Percentiles rank a stretch among this genome's conserved stretches.
phyloP scores from a whole-genome alignment of 2,113 vertebrate species.

The Piaya cayana region DNA sequence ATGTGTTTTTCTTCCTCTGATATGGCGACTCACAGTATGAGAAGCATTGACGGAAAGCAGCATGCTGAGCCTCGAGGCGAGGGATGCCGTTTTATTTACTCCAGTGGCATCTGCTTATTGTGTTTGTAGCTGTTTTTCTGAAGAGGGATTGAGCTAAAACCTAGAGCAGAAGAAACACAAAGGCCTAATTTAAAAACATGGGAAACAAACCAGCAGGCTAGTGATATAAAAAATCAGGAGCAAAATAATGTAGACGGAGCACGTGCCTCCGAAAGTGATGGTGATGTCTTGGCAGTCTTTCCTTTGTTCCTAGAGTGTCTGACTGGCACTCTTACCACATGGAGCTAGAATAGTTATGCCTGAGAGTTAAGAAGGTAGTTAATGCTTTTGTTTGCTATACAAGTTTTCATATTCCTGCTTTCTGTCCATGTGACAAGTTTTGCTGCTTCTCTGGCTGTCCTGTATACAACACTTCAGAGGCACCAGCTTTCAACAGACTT shows the following conservation, averaged over 20 bases:
- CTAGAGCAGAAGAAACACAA: not conserved
- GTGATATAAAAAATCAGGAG: not conserved
- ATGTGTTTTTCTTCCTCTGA: not conserved
- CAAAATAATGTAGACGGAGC: not conserved
- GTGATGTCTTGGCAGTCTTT: not conserved
- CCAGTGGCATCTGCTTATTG: constrained; percentile 28
- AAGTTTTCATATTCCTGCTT: not conserved
- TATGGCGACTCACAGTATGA: not conserved
- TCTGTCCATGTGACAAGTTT: not conserved
- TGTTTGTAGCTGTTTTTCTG: constrained; percentile 33
- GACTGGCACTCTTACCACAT: not conserved
- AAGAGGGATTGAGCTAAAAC: constrained; percentile 1
- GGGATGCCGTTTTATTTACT: constrained; percentile 54
- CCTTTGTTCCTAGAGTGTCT: not conserved
- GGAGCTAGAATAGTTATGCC: not conserved
- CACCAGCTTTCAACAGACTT: not conserved
- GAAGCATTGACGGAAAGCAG: constrained; percentile 34
- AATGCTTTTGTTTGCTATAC: not conserved
- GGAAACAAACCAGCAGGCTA: not conserved
- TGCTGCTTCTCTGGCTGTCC: not conserved
- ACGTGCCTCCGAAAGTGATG: not conserved
- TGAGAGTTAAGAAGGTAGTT: not conserved
- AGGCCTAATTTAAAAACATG: not conserved
- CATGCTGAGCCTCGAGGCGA: not conserved
- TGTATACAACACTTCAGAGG: not conserved